Conservation (phyloP, 2,888 invertebrate species). For the Pediacus dermestoides region DNA sequence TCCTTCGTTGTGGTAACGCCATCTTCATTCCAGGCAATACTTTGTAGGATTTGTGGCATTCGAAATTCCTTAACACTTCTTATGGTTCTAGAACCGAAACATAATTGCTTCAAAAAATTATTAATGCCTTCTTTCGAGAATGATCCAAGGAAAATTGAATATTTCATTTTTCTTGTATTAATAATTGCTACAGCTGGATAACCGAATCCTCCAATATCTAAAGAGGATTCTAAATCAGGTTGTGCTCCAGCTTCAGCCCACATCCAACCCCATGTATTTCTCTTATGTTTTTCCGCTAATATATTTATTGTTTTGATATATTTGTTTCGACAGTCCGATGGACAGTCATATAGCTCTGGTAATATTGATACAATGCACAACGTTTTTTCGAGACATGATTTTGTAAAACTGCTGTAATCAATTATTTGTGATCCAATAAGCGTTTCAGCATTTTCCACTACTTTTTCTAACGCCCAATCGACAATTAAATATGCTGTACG, state of each 20-base stretch:
- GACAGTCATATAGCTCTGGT: constrained; percentile 92
- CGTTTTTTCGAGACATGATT: constrained; percentile 77
- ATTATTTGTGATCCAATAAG: constrained; percentile 50
- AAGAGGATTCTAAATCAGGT: constrained; percentile 70
- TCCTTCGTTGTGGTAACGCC: constrained; percentile 82
- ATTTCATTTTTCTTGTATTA: constrained; percentile 87
- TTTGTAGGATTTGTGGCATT: constrained; percentile 66
- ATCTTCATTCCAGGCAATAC: constrained; percentile 92
- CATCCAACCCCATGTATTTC: constrained; percentile 91
- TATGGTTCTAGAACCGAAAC: constrained; percentile 90
- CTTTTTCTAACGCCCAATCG: constrained; percentile 74
- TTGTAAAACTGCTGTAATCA: constrained; percentile 50
- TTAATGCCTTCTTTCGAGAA: constrained; percentile 15
- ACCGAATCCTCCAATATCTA: constrained; percentile 84
- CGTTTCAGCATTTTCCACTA: constrained; percentile 72
- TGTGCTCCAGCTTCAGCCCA: constrained; percentile 90
- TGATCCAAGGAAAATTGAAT: constrained; percentile 11
- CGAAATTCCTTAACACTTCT: constrained; percentile 79
- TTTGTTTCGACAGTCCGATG: constrained; percentile 81
- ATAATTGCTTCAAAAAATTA: constrained; percentile 59
- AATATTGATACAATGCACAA: constrained; percentile 85
- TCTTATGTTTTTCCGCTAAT: constrained; percentile 84
- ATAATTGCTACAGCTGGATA: constrained; percentile 96
- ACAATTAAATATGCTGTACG: constrained; percentile 82
- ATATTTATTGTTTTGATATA: constrained; percentile 68